Evolutionary conservation across 1,140 invertebrate genomes (phyloP), one percentile per base, ranked within the genome.

Genomic region (Drosophila bocqueti): DNA sequence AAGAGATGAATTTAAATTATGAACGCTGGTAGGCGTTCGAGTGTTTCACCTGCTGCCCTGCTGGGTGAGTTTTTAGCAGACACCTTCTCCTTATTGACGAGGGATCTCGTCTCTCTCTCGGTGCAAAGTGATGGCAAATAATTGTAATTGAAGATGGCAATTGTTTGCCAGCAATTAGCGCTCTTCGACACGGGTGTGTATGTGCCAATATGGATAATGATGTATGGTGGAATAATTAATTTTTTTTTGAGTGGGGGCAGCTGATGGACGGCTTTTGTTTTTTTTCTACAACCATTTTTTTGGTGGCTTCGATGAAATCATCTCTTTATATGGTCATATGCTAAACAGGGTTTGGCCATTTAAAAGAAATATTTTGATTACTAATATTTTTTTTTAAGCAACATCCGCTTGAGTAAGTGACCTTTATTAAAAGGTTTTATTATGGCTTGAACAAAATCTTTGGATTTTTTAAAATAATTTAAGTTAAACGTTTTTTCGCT

Each of bases 111-210:
- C 29, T 47, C 36, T 52, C 43, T 60, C 46, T 36, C 2, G 2
- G 31, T 13, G 74, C 74, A 83, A 83, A 81, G 83, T 83, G 76
- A 71, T 89, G 66, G 84, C 50, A 87, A 83, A 89, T 89, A 83
- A 79, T 74, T 87, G 83, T 80, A 87, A 89, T 89, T 89, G 84
- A 83, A 89, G 76, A 86, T 71, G 73, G 55, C 83, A 86, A 87
- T 87, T 89, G 80, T 87, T 89, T 83, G 76, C 63, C 79, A 80
- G 72, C 84, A 86, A 86, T 86, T 86, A 86, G 84, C 76, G 45
- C 36, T 59, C 60, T 61, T 63, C 40, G 18, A 45, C 8, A 16
- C 9, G 46, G 31, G 36, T 54, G 38, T 40, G 47, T 36, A n/a
- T 36, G 31, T 36, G 18, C 15, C 59, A 42, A 38, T 34, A n/a